These are phyloP conservation scores for Agrotis segetum DNA, from an alignment of 2,888 invertebrate species.

Conservation along the genomic window DNA sequence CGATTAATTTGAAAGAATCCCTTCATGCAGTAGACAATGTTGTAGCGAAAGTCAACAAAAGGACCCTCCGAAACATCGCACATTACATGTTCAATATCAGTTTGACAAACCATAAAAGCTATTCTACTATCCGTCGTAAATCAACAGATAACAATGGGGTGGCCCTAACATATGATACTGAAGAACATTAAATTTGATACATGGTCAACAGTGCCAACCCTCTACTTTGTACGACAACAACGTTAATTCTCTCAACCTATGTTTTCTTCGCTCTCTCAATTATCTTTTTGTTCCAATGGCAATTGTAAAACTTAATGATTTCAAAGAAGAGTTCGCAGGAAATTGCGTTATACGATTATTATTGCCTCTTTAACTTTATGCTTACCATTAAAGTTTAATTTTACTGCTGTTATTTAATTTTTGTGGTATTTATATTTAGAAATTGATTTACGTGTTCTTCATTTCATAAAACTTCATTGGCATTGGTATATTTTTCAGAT, in stretches of 20 bases:
- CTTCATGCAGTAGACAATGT: slow-evolving; percentile 54
- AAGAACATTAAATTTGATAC: slow-evolving; percentile 44
- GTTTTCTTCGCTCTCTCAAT: slow-evolving; percentile 24
- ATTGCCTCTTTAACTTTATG: slow-evolving; percentile 40
- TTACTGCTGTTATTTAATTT: slow-evolving; percentile 14
- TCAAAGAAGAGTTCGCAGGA: slow-evolving; percentile 33
- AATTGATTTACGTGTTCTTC: not conserved
- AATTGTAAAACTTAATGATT: slow-evolving; percentile 43
- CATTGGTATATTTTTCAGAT: slow-evolving; percentile 5
- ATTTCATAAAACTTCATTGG: slow-evolving; percentile 26
- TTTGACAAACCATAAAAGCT: slow-evolving; percentile 81
- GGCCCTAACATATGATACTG: slow-evolving; percentile 52
- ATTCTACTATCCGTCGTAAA: slow-evolving; percentile 76
- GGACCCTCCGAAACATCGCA: slow-evolving; percentile 61
- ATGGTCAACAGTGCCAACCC: slow-evolving; percentile 38
- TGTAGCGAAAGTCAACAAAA: slow-evolving; percentile 60
- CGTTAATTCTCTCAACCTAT: slow-evolving; percentile 26
- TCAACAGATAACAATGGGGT: slow-evolving; percentile 71
- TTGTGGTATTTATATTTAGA: slow-evolving; percentile 16
- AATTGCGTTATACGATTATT: slow-evolving; percentile 38
- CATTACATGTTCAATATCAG: slow-evolving; percentile 74
- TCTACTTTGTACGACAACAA: slow-evolving; percentile 38
- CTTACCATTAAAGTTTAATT: slow-evolving; percentile 34
- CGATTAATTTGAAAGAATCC: slow-evolving; percentile 36
- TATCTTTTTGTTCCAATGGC: slow-evolving; percentile 36